Base-by-base conservation (phyloP, 2,113 vertebrate genomes). In the Ptilonorhynchus violaceus region DNA sequence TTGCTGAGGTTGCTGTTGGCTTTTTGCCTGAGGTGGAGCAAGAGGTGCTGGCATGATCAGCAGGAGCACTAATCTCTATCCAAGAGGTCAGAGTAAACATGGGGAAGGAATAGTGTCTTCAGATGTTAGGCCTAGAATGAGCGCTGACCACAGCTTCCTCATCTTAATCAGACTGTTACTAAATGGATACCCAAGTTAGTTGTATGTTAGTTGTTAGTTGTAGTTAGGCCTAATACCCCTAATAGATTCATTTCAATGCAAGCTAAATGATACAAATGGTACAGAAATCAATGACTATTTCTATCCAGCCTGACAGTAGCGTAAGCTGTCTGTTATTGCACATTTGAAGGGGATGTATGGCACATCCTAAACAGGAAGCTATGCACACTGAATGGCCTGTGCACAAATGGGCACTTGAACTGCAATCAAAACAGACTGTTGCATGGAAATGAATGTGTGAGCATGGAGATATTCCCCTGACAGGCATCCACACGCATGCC, bases 391-490 rank as follows among this genome's bases (percentile, higher is more conserved):
- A 75, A 59, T 96, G 63, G 46, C 89, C 64, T 72, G 42, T 64
- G 52, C 83, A 85, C 42, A 67, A 97, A 95, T 52, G 47, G 85
- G 42, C 74, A 77, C 79, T 89, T 93, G 96, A 72, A 91, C 89
- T 70, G 88, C 0, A 2, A 95, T 80, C 88, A 92, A 92, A 97
- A 96, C 92, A 92, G 95, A 91, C 72, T 72, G 55, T 91, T 93
- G 91, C 59, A 68, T 94, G 83, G 56, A 95, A 95, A 96, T 97
- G 78, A 94, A 63, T 64, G 16, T 86, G 73, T 91, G 89, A 97
- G 92, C 66, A 17, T 89, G 69, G 93, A 94, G 66, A 80, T 91
- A 88, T 25, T 90, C 81, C 92, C 83, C 42, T 92, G 72, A 90
- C 77, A 90, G 62, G 62, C 55, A 63, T 70, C 85, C 59, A 73